Conservation (phyloP, 2,113 vertebrate genomes). For the Oceanodroma tethys region DNA sequence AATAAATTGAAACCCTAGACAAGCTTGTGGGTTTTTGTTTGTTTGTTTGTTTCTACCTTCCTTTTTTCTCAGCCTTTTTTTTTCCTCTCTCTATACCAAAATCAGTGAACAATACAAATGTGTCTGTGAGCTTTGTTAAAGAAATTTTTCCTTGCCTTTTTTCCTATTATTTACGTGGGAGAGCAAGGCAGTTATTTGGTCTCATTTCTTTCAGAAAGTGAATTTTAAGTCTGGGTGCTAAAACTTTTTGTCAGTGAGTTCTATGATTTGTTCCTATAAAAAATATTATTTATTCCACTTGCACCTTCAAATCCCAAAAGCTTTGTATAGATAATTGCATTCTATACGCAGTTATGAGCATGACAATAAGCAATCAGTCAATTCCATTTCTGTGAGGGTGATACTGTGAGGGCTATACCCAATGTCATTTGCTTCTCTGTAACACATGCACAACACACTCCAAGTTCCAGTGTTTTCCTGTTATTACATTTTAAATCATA, state of each 20-base stretch:
- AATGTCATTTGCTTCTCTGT: constrained; percentile 21
- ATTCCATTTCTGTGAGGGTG: neutral
- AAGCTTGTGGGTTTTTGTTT: neutral
- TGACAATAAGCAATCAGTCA: constrained; percentile 48
- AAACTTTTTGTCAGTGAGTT: neutral
- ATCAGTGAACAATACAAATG: neutral
- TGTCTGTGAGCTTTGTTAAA: neutral
- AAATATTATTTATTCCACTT: constrained; percentile 12
- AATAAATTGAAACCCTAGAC: neutral
- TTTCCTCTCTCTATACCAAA: neutral
- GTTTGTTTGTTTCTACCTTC: neutral
- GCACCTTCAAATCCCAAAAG: constrained; percentile 7
- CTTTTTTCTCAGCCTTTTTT: neutral
- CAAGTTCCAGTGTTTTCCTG: constrained; percentile 6
- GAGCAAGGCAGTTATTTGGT: neutral
- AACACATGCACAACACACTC: neutral
- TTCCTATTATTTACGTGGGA: neutral
- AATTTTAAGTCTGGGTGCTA: neutral
- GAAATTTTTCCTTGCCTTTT: neutral
- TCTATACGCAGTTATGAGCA: neutral
- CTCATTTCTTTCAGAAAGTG: neutral
- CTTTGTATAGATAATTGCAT: constrained; percentile 36
- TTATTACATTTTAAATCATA: constrained; percentile 60
- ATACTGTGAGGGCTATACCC: neutral
- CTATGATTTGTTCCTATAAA: neutral